Evolutionary conservation across 2,888 invertebrate genomes (phyloP).

Genomic region (Automeris io): DNA sequence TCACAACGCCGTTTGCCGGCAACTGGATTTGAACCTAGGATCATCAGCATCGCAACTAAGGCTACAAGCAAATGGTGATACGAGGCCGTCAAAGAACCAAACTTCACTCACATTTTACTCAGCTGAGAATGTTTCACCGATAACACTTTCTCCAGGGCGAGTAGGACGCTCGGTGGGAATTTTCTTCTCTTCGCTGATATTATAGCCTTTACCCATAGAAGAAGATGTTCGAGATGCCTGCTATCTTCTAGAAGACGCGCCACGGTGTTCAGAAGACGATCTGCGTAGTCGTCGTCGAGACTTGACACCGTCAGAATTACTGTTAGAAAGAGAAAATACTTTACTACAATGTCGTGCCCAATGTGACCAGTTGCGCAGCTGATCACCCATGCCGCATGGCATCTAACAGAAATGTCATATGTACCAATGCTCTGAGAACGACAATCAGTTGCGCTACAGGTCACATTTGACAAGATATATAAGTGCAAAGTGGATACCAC

Average conservation of each 20-base stretch:
- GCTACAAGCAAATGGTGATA: no score
- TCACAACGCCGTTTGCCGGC: no score
- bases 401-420: no score
- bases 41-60: no score
- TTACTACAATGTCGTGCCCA: neutral
- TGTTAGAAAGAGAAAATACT: constrained; percentile 39
- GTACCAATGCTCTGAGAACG: no score
- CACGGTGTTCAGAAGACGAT: constrained; percentile 83
- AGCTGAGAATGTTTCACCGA: constrained; percentile 87
- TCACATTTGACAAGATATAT: no score
- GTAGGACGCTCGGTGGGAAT: constrained; percentile 80
- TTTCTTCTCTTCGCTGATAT: constrained; percentile 80
- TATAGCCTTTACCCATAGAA: constrained; percentile 85
- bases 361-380: no score
- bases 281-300: constrained; percentile 85
- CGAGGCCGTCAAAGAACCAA: no score
- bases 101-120: constrained; percentile 85
- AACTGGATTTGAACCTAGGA: no score
- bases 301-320: constrained; percentile 84
- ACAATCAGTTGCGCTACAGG: no score
- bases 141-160: constrained; percentile 87
- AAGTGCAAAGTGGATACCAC: no score
- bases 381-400: no score
- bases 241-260: constrained; percentile 85
- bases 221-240: constrained; percentile 91